Conservation (phyloP, 2,888 invertebrate species). For the Oligia fasciuncula region DNA sequence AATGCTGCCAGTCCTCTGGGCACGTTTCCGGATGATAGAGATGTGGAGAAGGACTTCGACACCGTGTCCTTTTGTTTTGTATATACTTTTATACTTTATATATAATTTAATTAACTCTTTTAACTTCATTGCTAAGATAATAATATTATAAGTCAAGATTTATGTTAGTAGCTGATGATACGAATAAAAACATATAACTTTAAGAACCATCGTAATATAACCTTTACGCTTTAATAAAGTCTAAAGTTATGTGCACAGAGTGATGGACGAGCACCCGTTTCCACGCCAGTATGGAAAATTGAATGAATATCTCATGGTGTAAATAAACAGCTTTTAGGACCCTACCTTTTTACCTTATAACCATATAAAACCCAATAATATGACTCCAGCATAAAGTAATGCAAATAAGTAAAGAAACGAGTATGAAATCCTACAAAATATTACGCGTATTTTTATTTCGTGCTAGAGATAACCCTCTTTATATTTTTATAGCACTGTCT, state of each 20-base stretch:
- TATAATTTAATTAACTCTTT: conserved; percentile 1
- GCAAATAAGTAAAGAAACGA: conserved; percentile 55
- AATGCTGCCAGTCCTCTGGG: background rate
- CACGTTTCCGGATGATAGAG: background rate
- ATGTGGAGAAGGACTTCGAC: background rate
- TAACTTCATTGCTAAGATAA: background rate
- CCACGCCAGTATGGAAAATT: conserved; percentile 55
- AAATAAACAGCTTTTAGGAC: conserved; percentile 55
- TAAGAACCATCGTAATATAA: conserved; percentile 38
- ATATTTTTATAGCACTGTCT: conserved; percentile 61
- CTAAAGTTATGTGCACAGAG: conserved; percentile 41
- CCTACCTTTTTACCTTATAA: conserved; percentile 60
- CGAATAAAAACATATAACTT: conserved; percentile 45
- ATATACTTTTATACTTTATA: background rate
- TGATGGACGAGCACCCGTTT: conserved; percentile 38
- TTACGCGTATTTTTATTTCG: conserved; percentile 60
- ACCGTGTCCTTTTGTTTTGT: background rate
- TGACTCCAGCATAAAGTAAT: conserved; percentile 60
- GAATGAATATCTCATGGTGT: conserved; percentile 64
- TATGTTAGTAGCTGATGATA: conserved; percentile 21
- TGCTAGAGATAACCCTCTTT: conserved; percentile 46
- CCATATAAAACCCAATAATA: conserved; percentile 61
- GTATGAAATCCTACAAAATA: conserved; percentile 57
- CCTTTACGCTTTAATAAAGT: conserved; percentile 51
- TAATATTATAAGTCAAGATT: conserved; percentile 2